Base-by-base conservation (phyloP, 2,113 vertebrate genomes). In the Myxocyprinus asiaticus region DNA sequence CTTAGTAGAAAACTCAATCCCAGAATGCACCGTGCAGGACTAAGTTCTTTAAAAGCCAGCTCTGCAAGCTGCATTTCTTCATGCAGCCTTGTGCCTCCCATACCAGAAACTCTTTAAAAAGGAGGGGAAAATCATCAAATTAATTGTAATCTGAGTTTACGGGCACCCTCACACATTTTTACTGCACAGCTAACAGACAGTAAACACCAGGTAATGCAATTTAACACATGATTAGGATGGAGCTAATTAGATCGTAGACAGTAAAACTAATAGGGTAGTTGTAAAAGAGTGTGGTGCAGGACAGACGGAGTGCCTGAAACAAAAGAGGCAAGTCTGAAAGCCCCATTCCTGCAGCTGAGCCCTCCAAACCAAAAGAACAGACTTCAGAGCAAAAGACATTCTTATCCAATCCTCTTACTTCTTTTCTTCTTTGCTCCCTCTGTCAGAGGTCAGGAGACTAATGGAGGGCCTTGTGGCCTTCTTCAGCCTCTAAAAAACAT, bases 391-490 rank as follows among this genome's bases (percentile, higher is more conserved):
- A 62, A 61, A 70, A 69, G 69, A 55, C 70, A 84, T 82, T 72
- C 75, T 81, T 81, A 81, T 78, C 81, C 83, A 78, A 86, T 85
- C 86, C 83, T 85, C 84, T 86, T 84, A 81, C 63, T 80, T 81
- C 85, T 84, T 85, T 83, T 86, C 82, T 85, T 82, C 84, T 51
- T 9, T 83, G 78, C 86, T 85, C 53, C 77, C 81, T 74, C 81
- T 83, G 88, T 89, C 90, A 90, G 87, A 85, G 93, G 93, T 94
- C 92, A 93, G 88, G 84, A 86, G 89, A 90, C 91, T 92, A 93
- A 94, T 93, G 92, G 90, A 88, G 84, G 88, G 92, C 91, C 92
- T 90, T 76, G 59, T 92, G 91, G 88, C 92, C 92, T 90, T 90
- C 87, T 87, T 82, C 83, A 83, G 87, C 86, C 88, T 90, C 83